Base-by-base conservation (phyloP, 2,888 invertebrate species). In the Volucella inflata region DNA sequence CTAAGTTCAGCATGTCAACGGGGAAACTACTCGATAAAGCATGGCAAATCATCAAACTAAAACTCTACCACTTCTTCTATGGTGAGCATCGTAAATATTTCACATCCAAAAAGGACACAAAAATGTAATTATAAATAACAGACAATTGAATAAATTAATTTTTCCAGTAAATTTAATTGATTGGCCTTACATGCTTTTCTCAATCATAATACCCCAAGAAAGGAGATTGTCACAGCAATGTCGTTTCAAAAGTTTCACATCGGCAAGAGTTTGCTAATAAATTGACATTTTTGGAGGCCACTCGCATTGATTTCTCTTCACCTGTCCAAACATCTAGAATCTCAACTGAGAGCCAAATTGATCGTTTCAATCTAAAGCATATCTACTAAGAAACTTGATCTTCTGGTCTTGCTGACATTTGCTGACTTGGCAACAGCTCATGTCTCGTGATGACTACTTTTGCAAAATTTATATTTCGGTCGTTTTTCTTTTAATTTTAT, bases 241-340 rank as follows among this genome's bases (percentile, higher is more conserved):
- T 67, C 67, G 60, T 6, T 40, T n/a, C 10, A 46, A 14, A 36
- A 14, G 14, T 16, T 38, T 57, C 30, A 50, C 14, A 64, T 40
- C 42, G 60, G 36, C 38, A 21, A 14, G 55, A 59, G 60, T 40
- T 12, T 48, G 2, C 14, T 16, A 46, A 46, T 55, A 40, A 68
- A 42, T 80, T 16, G 68, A 67, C 79, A 74, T 62, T 68, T 80
- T 75, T 80, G 75, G 62, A 75, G 75, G 80, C 68, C 80, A 75
- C 48, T 74, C 53, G 53, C 67, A 53, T 42, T 42, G 38, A 46
- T 21, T 51, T 46, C 16, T 44, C 51, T 30, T 30, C 10, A 36
- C 36, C 55, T 48, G 40, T 42, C 16, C 21, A 53, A 11, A 6
- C 38, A 40, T 16, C 74, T 17, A 60, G 57, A 79, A 74, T 53